Evolutionary conservation across 2,113 vertebrate genomes (phyloP).

Genomic region (Gila orcuttii): DNA sequence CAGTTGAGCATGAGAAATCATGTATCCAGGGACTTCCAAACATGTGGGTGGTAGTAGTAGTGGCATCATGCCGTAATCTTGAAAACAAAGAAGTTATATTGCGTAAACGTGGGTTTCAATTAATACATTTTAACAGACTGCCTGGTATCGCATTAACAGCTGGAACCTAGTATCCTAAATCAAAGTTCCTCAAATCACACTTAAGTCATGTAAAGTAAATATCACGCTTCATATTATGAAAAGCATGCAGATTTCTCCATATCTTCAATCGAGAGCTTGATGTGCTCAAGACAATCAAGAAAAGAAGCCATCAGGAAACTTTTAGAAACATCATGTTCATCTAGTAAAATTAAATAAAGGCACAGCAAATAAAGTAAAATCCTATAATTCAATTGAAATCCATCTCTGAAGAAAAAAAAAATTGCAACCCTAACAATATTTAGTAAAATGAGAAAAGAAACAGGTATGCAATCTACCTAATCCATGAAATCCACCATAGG

Average conservation of each 20-base stretch:
- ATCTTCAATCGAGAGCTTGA: not conserved
- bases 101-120: not conserved
- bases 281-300: not conserved
- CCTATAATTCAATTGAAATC: not conserved
- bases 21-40: slow-evolving; percentile 73
- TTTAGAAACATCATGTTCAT: not conserved
- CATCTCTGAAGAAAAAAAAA: too few relatives aligned
- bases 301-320: not conserved
- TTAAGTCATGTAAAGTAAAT: too few relatives aligned
- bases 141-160: not conserved
- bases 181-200: not conserved
- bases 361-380: not conserved
- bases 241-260: not conserved
- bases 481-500: slow-evolving; percentile 69
- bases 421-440: not conserved
- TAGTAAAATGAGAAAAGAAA: not conserved
- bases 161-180: not conserved
- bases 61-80: slow-evolving; percentile 72
- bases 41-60: slow-evolving; percentile 67
- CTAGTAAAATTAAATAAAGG: not conserved
- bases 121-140: not conserved
- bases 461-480: slow-evolving; percentile 61
- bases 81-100: not conserved
- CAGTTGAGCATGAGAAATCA: slow-evolving; percentile 73
- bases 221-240: not conserved